Evolutionary conservation across 2,113 vertebrate genomes (phyloP).

Genomic region (Melospiza georgiana): DNA sequence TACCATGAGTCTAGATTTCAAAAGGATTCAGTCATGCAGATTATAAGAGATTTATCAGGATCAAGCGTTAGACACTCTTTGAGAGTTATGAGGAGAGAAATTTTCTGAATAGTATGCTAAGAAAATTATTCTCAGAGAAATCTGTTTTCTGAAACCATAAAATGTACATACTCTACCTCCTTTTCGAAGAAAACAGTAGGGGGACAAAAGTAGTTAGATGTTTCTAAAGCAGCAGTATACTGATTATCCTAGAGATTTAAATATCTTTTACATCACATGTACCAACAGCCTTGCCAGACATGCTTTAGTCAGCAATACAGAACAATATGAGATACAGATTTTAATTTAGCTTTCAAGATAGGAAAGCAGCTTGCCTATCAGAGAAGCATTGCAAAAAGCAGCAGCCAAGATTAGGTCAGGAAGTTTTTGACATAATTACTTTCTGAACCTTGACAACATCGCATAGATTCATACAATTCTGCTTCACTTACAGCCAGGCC

Average conservation of each 20-base stretch:
- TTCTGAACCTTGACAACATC: slow-evolving; percentile 9
- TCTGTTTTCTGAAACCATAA: background rate
- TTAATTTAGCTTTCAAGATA: slow-evolving; percentile 41
- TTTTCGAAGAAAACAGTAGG: background rate
- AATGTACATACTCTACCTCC: background rate
- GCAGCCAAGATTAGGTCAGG: slow-evolving; percentile 50
- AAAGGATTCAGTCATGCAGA: background rate
- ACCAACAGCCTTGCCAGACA: slow-evolving; percentile 36
- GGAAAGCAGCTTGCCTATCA: slow-evolving; percentile 40
- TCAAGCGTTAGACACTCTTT: background rate
- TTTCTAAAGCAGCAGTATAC: background rate
- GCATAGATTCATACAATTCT: slow-evolving; percentile 44
- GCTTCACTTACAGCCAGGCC: slow-evolving; percentile 55
- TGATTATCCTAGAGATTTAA: background rate
- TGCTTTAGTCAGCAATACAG: slow-evolving; percentile 44
- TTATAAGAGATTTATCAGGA: background rate
- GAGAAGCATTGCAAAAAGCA: slow-evolving; percentile 50
- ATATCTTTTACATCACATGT: background rate
- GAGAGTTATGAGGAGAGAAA: background rate
- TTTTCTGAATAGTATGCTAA: background rate
- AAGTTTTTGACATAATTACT: slow-evolving; percentile 12
- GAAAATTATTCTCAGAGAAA: slow-evolving; percentile 7
- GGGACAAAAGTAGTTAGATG: background rate
- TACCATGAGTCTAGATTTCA: background rate
- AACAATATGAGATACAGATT: background rate